Conservation (phyloP, 1,140 invertebrate genomes). For the Hyles euphorbiae region DNA sequence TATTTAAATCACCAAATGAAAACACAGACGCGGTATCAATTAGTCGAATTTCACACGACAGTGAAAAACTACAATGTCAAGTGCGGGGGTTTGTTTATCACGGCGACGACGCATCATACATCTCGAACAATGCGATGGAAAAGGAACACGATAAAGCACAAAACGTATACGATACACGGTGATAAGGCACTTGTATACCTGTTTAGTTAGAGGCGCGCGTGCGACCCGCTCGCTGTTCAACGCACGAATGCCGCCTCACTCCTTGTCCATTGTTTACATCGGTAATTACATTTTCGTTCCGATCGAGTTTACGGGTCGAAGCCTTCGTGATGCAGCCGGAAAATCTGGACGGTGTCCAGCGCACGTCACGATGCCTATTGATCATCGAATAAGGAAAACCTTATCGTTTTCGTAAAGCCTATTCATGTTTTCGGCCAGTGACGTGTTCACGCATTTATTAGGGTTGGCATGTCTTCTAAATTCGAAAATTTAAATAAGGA, state of each 20-base stretch:
- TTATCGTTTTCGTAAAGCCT: too few relatives aligned
- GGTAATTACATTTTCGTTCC: slow-evolving; percentile 66
- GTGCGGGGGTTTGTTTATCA: slow-evolving; percentile 36
- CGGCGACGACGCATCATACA: slow-evolving; percentile 28
- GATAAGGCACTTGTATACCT: slow-evolving; percentile 36
- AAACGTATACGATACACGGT: slow-evolving; percentile 28
- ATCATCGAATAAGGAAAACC: slow-evolving; percentile 7
- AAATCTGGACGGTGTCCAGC: slow-evolving; percentile 54
- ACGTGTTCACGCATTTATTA: too few relatives aligned
- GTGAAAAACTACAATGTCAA: slow-evolving; percentile 39
- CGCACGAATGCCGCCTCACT: slow-evolving; percentile 57
- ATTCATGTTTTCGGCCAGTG: too few relatives aligned
- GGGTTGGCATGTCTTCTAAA: too few relatives aligned
- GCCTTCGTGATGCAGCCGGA: slow-evolving; percentile 45
- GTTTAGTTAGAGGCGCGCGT: slow-evolving; percentile 40
- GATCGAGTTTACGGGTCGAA: slow-evolving; percentile 65
- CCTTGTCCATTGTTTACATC: slow-evolving; percentile 63
- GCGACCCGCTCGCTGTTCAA: slow-evolving; percentile 49
- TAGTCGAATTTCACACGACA: slow-evolving; percentile 1
- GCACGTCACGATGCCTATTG: slow-evolving; percentile 24
- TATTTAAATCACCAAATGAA: slow-evolving; percentile 3
- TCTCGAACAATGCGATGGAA: slow-evolving; percentile 27
- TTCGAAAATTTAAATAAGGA: too few relatives aligned
- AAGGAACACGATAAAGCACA: slow-evolving; percentile 38
- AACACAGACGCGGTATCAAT: not conserved